phyloP scores from a whole-genome alignment of 2,113 vertebrate species.

The Trochalopteron elliotii region DNA sequence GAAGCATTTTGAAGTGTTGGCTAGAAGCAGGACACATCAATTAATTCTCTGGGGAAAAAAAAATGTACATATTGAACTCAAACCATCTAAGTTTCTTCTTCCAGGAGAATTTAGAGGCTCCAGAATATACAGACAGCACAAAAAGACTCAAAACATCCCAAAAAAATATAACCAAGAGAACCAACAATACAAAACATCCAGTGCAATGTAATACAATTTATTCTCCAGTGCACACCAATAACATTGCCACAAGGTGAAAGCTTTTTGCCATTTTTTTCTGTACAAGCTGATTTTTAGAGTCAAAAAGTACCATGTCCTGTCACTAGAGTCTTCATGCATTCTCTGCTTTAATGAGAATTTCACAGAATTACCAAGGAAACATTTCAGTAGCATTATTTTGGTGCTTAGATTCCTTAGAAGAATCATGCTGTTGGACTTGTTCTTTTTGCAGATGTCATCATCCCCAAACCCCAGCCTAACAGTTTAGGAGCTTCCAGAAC shows the following conservation, averaged over 20 bases:
- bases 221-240: not conserved
- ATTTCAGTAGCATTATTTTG: not conserved
- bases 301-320: not conserved
- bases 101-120: not conserved
- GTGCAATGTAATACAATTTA: not conserved
- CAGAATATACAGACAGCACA: rapidly evolving
- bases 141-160: not conserved
- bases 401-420: not conserved
- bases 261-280: no score
- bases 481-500: not conserved
- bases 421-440: rapidly evolving
- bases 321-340: not conserved
- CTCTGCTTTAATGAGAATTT: not conserved
- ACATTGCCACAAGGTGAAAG: not conserved
- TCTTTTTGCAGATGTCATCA: not conserved
- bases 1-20: not conserved
- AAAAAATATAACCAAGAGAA: not conserved
- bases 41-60: not conserved
- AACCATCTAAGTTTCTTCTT: not conserved
- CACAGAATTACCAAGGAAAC: not conserved
- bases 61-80: not conserved
- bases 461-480: not conserved
- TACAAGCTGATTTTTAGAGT: no score
- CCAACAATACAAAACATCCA: not conserved
- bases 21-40: not conserved